Evolutionary conservation across 2,888 invertebrate genomes (phyloP), one percentile per base, ranked within the genome.

Genomic region (Listrodromus nycthemerus): DNA sequence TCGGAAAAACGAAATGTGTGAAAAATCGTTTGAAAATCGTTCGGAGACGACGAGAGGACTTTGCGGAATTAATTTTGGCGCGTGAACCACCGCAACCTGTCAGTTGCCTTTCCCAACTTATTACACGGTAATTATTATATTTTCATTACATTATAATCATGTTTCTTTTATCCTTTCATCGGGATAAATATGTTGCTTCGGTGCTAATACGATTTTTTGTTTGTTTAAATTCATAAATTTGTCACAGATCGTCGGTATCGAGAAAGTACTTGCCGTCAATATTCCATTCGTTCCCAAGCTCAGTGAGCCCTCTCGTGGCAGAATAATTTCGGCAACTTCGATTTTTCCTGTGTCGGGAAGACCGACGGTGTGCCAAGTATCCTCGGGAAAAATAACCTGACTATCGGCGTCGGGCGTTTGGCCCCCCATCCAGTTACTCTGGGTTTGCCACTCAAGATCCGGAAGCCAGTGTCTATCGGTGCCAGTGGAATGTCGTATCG

Each of bases 381-480:
- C 89, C 67, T 88, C 66, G 2, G 93, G 93, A 79, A 93, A 93
- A 45, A 88, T 82, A 6, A 93, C 87, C 13, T 83, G 88, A 76
- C 88, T 90, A 75, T 89, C 89, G n/a, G 80, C 66, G 74, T 89
- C 86, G 2, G 93, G 93, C 61, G 88, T 8, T 6, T 24, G 82
- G 21, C 87, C 86, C 13, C 86, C 86, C 7, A 86, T 24, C 93
- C 93, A 93, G 84, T 93, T 93, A 33, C 70, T 79, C 19, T 82
- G 80, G 0, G 88, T 89, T 58, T 83, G 83, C 93, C 93, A 93
- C 70, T 93, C 92, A 45, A 91, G 85, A 85, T 92, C 87, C 19
- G 91, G 91, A 1, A 90, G 84, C 93, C 93, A 93, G 55, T 86
- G 80, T 69, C 92, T 92, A 50, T 90, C 88, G 0, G 86, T 21